These are phyloP conservation scores for Drymonia ruficornis DNA, from an alignment of 2,888 invertebrate species.

Conservation along the genomic window DNA sequence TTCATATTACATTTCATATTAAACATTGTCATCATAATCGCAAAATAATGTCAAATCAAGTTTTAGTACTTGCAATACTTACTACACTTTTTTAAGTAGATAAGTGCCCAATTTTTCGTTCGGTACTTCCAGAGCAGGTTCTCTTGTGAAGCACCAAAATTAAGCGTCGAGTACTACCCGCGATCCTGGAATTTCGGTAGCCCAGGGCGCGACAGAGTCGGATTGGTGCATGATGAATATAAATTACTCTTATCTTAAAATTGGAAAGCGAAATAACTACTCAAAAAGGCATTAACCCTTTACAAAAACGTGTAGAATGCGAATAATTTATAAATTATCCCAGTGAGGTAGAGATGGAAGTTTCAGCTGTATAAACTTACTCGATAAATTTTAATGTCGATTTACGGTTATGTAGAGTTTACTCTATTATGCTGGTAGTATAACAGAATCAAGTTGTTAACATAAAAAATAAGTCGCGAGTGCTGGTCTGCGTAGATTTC, in stretches of 20 bases:
- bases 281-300: neutral
- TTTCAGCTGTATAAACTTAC: too few species aligned
- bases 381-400: too few species aligned
- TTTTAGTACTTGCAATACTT: conserved; percentile 36
- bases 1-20: conserved; percentile 54
- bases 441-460: too few species aligned
- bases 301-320: neutral
- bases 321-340: neutral
- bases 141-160: conserved; percentile 45
- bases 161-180: conserved; percentile 55
- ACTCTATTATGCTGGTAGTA: too few species aligned
- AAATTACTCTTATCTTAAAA: conserved; percentile 23
- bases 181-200: conserved; percentile 73
- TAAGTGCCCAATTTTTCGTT: neutral
- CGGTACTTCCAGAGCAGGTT: conserved; percentile 25
- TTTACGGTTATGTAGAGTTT: too few species aligned
- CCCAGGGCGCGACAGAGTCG: conserved; percentile 65
- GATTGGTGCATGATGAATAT: conserved; percentile 44
- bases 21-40: conserved; percentile 53
- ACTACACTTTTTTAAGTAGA: conserved; percentile 22
- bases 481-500: neutral
- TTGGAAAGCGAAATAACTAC: conserved; percentile 18
- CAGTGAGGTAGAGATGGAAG: neutral
- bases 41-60: conserved; percentile 39
- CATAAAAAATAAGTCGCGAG: too few species aligned